These are phyloP conservation scores for Bursaphelenchus mucronatus DNA, from an alignment of 1,140 invertebrate genomes.

Conservation along the genomic window DNA sequence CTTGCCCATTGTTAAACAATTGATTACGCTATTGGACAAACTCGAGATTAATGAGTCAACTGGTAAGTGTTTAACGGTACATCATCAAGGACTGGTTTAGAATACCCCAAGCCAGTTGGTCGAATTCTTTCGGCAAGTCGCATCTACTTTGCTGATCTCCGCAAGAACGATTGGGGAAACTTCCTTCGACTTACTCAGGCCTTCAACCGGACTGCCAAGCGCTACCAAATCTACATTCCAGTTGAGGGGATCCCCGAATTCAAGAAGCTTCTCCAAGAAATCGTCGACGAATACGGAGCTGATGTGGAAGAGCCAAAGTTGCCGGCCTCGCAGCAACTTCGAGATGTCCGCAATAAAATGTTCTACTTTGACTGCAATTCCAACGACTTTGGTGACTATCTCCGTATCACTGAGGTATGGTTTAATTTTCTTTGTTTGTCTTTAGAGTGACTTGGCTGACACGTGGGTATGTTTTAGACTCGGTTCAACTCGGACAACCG, in stretches of 20 bases:
- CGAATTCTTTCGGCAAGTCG: conserved; percentile 27
- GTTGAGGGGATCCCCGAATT: conserved; percentile 31
- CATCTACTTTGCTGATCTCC: conserved; percentile 39
- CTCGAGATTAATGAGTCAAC: conserved; percentile 20
- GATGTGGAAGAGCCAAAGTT: conserved; percentile 33
- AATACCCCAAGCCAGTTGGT: conserved; percentile 11
- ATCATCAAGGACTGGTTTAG: not conserved
- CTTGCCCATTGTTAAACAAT: conserved; percentile 30
- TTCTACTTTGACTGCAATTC: conserved; percentile 42
- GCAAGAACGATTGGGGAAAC: conserved; percentile 32
- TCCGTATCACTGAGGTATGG: conserved; percentile 43
- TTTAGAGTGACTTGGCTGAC: conserved; percentile 27
- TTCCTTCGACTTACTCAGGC: conserved; percentile 41
- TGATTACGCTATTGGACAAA: conserved; percentile 33
- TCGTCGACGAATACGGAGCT: conserved; percentile 33
- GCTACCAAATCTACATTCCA: conserved; percentile 33
- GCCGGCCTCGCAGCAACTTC: conserved; percentile 29
- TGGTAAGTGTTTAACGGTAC: not conserved
- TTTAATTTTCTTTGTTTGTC: conserved; percentile 38
- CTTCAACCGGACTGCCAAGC: conserved; percentile 29
- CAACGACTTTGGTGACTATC: conserved; percentile 41
- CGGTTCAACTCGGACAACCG: conserved; percentile 26
- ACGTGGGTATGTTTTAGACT: conserved; percentile 8
- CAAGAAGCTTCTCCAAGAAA: conserved; percentile 26
- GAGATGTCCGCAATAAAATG: conserved; percentile 39